Percentiles rank a stretch among this genome's conserved stretches.
phyloP scores from a whole-genome alignment of 2,797 vertebrate species.

The Thunnus albacares region DNA sequence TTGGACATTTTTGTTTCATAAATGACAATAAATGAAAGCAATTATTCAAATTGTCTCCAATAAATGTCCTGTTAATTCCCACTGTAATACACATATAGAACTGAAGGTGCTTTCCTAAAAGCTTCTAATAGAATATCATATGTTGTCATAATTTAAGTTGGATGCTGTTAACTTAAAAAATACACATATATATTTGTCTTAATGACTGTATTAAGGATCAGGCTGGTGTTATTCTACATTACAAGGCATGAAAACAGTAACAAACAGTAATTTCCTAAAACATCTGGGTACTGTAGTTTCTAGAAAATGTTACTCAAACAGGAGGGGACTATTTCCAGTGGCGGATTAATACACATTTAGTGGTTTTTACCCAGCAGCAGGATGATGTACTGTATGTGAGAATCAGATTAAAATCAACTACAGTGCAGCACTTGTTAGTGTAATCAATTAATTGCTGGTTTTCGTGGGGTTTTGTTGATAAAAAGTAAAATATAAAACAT shows the following conservation, averaged over 20 bases:
- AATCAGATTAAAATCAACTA: no score
- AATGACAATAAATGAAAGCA: neutral
- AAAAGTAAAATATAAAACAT: neutral
- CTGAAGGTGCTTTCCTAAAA: neutral
- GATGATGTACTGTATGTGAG: no score
- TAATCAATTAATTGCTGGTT: no score
- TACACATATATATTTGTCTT: neutral
- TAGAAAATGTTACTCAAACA: neutral
- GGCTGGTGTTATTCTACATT: neutral
- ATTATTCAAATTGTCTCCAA: neutral
- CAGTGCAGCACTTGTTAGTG: no score
- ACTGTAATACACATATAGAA: neutral
- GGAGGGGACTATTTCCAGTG: conserved; percentile 11
- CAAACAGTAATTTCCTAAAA: neutral
- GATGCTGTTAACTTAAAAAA: no score
- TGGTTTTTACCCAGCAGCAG: neutral
- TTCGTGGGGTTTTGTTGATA: neutral
- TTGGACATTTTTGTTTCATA: neutral
- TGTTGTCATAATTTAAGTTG: neutral
- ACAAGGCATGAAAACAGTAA: no score
- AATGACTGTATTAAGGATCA: neutral
- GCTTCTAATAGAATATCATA: neutral
- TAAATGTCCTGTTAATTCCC: neutral
- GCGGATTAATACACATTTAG: neutral
- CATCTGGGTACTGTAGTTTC: neutral